Conservation (phyloP, 1,140 invertebrate genomes). For the Pseudomyrmex dendroicus region DNA sequence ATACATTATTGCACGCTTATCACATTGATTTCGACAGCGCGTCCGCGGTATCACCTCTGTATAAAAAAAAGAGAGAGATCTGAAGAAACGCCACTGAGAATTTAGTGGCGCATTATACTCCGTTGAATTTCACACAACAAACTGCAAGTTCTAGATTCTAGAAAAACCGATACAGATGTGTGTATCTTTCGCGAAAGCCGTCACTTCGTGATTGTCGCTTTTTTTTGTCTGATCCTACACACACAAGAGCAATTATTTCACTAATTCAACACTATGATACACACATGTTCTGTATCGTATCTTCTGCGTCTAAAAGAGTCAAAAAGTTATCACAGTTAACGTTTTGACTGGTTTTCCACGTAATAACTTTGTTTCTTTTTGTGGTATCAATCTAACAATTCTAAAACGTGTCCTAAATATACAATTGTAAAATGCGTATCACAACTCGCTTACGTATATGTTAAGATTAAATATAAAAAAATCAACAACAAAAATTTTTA, state of each 20-base stretch:
- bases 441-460: background rate
- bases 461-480: background rate
- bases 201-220: background rate
- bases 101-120: conserved; percentile 6
- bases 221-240: no score
- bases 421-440: background rate
- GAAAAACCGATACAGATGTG: conserved; percentile 8
- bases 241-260: background rate
- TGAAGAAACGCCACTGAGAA: conserved; percentile 36
- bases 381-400: no score
- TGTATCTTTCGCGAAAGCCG: background rate
- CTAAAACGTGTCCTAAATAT: background rate
- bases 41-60: background rate
- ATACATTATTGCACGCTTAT: background rate
- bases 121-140: background rate
- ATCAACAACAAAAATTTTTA: no score
- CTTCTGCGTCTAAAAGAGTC: no score
- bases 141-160: conserved; percentile 4
- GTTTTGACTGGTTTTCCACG: background rate
- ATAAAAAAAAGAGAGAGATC: background rate
- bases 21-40: conserved; percentile 42
- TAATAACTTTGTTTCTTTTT: background rate
- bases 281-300: no score
- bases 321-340: no score
- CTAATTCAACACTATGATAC: background rate